These are phyloP conservation scores for Pachliopta kotzebuea DNA, from an alignment of 2,888 invertebrate genomes.

Conservation along the genomic window DNA sequence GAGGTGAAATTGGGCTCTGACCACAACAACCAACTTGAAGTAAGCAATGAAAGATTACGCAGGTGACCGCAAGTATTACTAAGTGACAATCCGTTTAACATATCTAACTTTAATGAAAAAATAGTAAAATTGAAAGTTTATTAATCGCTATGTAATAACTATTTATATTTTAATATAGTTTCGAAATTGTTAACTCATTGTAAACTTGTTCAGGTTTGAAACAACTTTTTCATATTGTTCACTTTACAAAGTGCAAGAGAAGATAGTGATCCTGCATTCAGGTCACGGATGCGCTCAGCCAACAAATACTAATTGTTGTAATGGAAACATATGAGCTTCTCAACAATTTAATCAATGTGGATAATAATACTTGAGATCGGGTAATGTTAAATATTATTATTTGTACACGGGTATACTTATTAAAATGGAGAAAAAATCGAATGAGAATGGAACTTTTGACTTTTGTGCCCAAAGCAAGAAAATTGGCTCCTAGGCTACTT, in stretches of 20 bases:
- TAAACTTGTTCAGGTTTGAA: too few relatives aligned
- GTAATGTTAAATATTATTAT: too few relatives aligned
- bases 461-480: too few relatives aligned
- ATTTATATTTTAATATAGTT: too few relatives aligned
- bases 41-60: constrained; percentile 33
- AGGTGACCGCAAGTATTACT: not conserved
- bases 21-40: constrained; percentile 6
- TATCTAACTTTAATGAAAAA: not conserved
- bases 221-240: not conserved
- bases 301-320: constrained; percentile 17
- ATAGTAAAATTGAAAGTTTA: not conserved
- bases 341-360: constrained; percentile 16
- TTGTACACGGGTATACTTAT: too few relatives aligned
- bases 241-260: not conserved
- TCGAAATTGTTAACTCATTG: too few relatives aligned
- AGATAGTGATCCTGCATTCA: constrained; percentile 5
- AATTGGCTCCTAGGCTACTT: too few relatives aligned
- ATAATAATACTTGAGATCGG: not conserved
- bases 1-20: constrained; percentile 33
- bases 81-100: constrained; percentile 3
- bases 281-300: constrained; percentile 12
- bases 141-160: not conserved
- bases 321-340: constrained; percentile 22
- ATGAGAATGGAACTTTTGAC: too few relatives aligned
- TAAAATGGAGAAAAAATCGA: too few relatives aligned